phyloP scores from a whole-genome alignment of 2,113 vertebrate genomes.

The Oreochromis tanganicae region DNA sequence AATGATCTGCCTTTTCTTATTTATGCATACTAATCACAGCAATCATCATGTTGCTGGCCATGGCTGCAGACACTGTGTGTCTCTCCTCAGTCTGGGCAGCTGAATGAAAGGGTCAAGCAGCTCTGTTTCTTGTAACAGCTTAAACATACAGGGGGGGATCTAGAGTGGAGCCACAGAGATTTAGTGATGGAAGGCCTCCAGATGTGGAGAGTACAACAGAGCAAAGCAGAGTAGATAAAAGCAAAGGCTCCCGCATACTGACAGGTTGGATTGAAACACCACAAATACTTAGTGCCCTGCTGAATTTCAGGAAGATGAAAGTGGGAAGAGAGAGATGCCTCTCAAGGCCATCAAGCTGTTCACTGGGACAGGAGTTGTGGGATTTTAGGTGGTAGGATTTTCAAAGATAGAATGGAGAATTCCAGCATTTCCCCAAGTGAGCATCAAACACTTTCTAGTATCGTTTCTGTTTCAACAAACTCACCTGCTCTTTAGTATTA shows the following conservation, averaged over 20 bases:
- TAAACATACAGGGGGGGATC: conserved; percentile 60
- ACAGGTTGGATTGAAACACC: conserved; percentile 72
- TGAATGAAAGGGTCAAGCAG: conserved; percentile 65
- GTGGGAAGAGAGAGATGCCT: conserved; percentile 12
- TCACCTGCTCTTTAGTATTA: background rate
- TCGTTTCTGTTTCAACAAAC: background rate
- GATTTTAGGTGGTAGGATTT: conserved; percentile 8
- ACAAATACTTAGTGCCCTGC: conserved; percentile 64
- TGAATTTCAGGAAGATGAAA: conserved; percentile 59
- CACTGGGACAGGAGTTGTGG: background rate
- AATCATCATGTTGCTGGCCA: conserved; percentile 41
- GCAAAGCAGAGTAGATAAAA: conserved; percentile 69
- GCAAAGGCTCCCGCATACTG: conserved; percentile 53
- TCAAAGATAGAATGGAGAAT: background rate
- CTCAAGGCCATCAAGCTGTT: conserved; percentile 3
- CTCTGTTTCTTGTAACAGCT: conserved; percentile 74
- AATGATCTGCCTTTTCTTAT: conserved; percentile 67
- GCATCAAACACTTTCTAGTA: background rate
- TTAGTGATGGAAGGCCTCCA: conserved; percentile 72
- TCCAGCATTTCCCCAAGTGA: background rate
- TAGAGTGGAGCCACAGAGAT: conserved; percentile 62
- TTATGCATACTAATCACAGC: conserved; percentile 66
- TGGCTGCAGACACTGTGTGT: conserved; percentile 43
- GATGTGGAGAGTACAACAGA: conserved; percentile 66
- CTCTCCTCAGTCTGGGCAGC: conserved; percentile 55